Percentiles rank a stretch among this genome's conserved stretches.
Conservation (phyloP, 30 jellyfish, hydroid and myxozoan genomes). For the Clytia hemisphaerica region DNA sequence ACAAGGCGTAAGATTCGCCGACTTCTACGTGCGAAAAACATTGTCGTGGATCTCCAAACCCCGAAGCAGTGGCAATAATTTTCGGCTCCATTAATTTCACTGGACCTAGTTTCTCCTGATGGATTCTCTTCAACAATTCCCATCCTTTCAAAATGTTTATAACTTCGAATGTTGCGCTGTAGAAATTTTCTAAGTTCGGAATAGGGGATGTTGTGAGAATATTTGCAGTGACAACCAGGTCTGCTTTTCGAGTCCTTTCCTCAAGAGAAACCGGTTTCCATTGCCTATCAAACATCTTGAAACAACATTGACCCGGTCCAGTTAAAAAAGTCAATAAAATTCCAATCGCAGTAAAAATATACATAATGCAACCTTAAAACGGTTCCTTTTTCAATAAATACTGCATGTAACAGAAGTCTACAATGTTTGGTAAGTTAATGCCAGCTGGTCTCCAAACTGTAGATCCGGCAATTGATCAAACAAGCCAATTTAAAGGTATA, state of each 20-base stretch:
- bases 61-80: slow-evolving; percentile 58
- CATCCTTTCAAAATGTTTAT: slow-evolving; percentile 86
- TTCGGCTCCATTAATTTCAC: slow-evolving; percentile 33
- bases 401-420: no score
- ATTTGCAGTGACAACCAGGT: slow-evolving; percentile 72
- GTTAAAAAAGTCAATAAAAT: no score
- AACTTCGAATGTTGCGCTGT: slow-evolving; percentile 78
- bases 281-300: slow-evolving; percentile 51
- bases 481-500: no score
- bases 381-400: no score
- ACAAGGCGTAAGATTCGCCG: slow-evolving; percentile 78
- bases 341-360: no score
- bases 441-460: no score
- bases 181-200: slow-evolving; percentile 39
- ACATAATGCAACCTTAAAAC: no score
- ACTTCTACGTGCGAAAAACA: slow-evolving; percentile 95
- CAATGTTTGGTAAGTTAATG: no score
- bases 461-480: no score
- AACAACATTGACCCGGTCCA: no score
- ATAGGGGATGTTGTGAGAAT: slow-evolving; percentile 49
- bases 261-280: slow-evolving; percentile 84
- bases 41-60: slow-evolving; percentile 82
- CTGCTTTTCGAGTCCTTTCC: slow-evolving; percentile 77
- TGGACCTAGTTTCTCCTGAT: slow-evolving; percentile 52
- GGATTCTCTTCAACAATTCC: slow-evolving; percentile 50